These are phyloP conservation scores for Drosophila leonis DNA, from an alignment of 2,888 invertebrate genomes.

Conservation along the genomic window DNA sequence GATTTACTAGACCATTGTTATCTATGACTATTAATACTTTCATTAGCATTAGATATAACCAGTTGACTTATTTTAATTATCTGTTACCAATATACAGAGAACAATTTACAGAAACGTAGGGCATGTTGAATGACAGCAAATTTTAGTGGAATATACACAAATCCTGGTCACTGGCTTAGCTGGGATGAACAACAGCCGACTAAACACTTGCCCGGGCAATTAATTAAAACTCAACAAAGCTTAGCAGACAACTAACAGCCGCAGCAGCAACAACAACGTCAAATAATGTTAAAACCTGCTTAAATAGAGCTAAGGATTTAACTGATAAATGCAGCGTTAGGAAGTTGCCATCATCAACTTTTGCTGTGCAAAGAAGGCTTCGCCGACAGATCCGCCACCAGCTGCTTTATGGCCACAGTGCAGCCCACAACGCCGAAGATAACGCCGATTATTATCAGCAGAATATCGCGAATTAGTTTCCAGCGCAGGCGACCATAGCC, in stretches of 20 bases:
- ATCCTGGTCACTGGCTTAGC: constrained; percentile 35
- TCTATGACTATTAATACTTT: not conserved
- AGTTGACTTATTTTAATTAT: not conserved
- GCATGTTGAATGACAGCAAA: not conserved
- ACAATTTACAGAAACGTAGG: not conserved
- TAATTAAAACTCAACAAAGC: constrained; percentile 80
- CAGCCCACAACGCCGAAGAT: constrained; percentile 62
- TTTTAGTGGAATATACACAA: constrained; percentile 8
- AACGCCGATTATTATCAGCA: constrained; percentile 55
- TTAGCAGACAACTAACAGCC: constrained; percentile 14
- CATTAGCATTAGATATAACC: not conserved
- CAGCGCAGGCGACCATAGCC: constrained; percentile 62
- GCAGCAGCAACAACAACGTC: not conserved
- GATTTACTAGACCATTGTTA: not conserved
- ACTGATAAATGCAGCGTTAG: constrained; percentile 21
- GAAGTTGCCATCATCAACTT: constrained; percentile 2
- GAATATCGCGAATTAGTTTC: constrained; percentile 59
- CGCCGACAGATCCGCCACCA: constrained; percentile 47
- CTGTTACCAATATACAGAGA: not conserved
- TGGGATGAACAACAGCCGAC: constrained; percentile 35
- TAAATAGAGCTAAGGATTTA: constrained; percentile 21
- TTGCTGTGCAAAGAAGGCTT: constrained; percentile 40
- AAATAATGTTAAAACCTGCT: constrained; percentile 32
- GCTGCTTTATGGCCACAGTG: constrained; percentile 53
- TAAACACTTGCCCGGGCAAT: constrained; percentile 64